These are phyloP conservation scores for Plusia festucae DNA, from an alignment of 2,888 invertebrate genomes.

Conservation along the genomic window DNA sequence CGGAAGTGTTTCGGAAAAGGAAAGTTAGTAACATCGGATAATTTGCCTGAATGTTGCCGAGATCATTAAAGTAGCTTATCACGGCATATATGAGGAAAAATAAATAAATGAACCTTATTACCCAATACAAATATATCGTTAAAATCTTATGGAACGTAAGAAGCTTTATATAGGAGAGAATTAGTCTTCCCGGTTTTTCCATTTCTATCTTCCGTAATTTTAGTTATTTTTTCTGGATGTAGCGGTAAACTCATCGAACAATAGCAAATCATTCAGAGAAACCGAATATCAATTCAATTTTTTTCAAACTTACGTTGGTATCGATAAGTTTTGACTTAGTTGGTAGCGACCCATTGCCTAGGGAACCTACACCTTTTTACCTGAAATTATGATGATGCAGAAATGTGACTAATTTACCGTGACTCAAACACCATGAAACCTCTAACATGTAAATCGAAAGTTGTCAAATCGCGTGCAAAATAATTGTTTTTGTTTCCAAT, in stretches of 20 bases:
- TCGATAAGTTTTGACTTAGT: slow-evolving; percentile 65
- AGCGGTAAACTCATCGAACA: not conserved
- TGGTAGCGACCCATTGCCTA: slow-evolving; percentile 60
- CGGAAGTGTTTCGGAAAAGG: not conserved
- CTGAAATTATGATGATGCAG: slow-evolving; percentile 59
- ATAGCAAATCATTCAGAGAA: not conserved
- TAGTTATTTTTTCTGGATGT: too few relatives aligned
- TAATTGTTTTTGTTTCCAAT: not conserved
- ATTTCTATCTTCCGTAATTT: too few relatives aligned
- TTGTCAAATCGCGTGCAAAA: slow-evolving; percentile 25
- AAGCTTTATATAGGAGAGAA: too few relatives aligned
- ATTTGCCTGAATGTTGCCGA: not conserved
- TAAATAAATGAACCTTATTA: not conserved
- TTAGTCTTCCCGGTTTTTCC: too few relatives aligned
- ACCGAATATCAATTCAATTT: not conserved
- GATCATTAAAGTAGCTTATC: too few relatives aligned
- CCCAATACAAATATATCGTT: too few relatives aligned
- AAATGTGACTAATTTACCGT: slow-evolving; percentile 29
- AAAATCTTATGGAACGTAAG: too few relatives aligned
- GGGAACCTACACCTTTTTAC: slow-evolving; percentile 46
- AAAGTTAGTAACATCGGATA: not conserved
- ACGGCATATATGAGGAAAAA: not conserved
- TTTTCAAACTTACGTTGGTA: slow-evolving; percentile 45
- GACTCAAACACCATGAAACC: slow-evolving; percentile 42
- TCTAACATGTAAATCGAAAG: slow-evolving; percentile 35